These are phyloP conservation scores for Phaedon cochleariae DNA, from an alignment of 2,888 invertebrate species.

Conservation along the genomic window DNA sequence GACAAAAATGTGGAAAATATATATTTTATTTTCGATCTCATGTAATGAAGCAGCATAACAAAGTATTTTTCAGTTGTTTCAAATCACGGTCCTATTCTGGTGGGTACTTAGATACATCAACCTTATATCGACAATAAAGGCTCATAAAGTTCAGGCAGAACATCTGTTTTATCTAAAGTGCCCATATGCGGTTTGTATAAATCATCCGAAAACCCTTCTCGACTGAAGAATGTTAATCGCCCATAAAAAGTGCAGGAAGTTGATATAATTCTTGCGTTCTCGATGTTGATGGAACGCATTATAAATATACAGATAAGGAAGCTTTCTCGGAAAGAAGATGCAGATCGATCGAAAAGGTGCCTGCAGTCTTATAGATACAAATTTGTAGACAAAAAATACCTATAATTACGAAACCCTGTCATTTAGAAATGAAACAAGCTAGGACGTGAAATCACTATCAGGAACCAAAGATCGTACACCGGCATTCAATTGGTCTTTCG, in stretches of 20 bases:
- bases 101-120: neutral
- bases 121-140: neutral
- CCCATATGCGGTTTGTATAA: conserved; percentile 15
- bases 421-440: no score
- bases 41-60: no score
- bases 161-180: conserved; percentile 1
- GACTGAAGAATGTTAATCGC: conserved; percentile 1
- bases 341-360: neutral
- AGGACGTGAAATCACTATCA: no score
- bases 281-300: neutral
- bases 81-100: no score
- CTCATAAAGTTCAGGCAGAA: neutral
- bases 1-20: no score
- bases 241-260: neutral
- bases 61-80: no score
- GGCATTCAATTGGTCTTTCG: no score
- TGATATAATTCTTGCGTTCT: neutral
- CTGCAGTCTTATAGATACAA: neutral
- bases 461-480: no score
- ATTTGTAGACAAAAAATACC: no score
- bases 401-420: no score
- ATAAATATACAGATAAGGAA: neutral
- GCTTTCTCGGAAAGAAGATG: neutral
- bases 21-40: no score
- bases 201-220: conserved; percentile 12